These are phyloP conservation scores for Acanthopagrus latus DNA, from an alignment of 2,797 vertebrate genomes.

Conservation along the genomic window DNA sequence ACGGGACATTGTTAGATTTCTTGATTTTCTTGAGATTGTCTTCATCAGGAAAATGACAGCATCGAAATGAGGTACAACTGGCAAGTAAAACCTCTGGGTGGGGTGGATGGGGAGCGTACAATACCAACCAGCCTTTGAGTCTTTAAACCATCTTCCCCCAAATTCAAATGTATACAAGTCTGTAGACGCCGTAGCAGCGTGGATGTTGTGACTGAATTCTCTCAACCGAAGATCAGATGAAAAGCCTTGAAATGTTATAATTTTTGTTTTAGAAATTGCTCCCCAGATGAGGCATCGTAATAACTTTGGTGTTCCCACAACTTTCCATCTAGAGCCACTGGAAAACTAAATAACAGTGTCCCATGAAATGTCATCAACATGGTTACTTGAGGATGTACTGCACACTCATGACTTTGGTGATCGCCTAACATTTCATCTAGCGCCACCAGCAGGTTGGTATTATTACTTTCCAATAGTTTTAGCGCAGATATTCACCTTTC, in stretches of 20 bases:
- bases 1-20: not conserved
- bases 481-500: too few species aligned
- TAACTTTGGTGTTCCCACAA: not conserved
- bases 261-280: not conserved
- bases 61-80: not conserved
- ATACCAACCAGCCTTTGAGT: not conserved
- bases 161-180: too few species aligned
- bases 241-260: not conserved
- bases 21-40: too few species aligned
- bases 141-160: not conserved
- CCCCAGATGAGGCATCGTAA: not conserved
- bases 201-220: not conserved
- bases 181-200: too few species aligned
- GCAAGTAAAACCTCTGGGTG: not conserved
- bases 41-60: not conserved
- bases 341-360: too few species aligned
- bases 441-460: too few species aligned
- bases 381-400: too few species aligned
- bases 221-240: not conserved
- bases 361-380: too few species aligned
- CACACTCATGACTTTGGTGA: too few species aligned
- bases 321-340: not conserved
- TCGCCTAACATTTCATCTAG: too few species aligned
- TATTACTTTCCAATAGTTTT: too few species aligned
- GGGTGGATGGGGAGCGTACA: too few species aligned